Base-by-base conservation (phyloP, 2,888 invertebrate genomes). In the Iphiclides podalirius region DNA sequence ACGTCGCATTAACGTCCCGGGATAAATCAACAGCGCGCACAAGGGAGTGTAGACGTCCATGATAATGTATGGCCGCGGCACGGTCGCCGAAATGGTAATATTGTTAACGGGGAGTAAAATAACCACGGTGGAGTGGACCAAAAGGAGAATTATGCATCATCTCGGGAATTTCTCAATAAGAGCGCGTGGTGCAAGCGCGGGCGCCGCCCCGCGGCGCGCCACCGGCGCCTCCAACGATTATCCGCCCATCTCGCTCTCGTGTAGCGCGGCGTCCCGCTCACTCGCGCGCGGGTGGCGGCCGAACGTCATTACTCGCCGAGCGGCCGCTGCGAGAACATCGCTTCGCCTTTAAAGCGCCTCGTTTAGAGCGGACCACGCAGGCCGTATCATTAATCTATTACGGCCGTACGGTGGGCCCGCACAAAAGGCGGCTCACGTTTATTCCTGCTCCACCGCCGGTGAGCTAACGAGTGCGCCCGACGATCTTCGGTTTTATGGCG, bases 381-480 rank as follows among this genome's bases (percentile, higher is more conserved):
- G 75, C 82, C 73, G 75, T 84, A 85, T 85, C 86, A 86, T 87
- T 87, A 85, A 87, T 86, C 85, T 87, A 87, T 87, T 86, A 85
- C 78, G 66, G n/a, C n/a, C 71, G 73, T 73, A 72, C 65, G 73
- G 70, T 73, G 73, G 73, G 73, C 76, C 75, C 71, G 73, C 72
- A 75, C 69, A 74, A 73, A 67, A n/a, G 69, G 69, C 70, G 62
- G 72, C 72, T 72, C 70, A 71, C 66, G 64, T 75, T 40, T 47
- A n/a, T 37, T 79, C 80, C 77, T 78, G 72, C 57, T 51, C 61
- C 61, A 56, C 47, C 62, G 62, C 64, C 55, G 63, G n/a, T n/a
- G 81, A 84, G 82, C 76, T 75, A 80, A 79, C 75, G 69, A 72
- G 70, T 66, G 68, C 75, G 68, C 75, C 71, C 73, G 74, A 68